Conservation (phyloP, 1,140 invertebrate species). For the Scaptodrosophila lebanonensis region DNA sequence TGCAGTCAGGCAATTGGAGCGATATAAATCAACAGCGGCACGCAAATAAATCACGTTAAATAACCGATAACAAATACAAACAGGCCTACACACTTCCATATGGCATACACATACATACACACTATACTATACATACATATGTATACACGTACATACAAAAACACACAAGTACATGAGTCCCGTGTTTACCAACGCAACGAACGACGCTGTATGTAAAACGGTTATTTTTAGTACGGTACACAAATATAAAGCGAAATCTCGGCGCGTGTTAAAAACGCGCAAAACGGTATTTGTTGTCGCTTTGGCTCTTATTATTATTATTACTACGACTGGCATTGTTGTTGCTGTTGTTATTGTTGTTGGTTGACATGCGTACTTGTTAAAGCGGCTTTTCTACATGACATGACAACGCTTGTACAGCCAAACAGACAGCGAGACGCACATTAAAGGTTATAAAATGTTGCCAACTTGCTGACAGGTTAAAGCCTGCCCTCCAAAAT, state of each 20-base stretch:
- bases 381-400: constrained; percentile 30
- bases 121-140: too few relatives aligned
- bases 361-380: constrained; percentile 39
- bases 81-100: constrained; percentile 26
- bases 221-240: constrained; percentile 66
- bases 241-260: constrained; percentile 17
- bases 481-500: constrained; percentile 34
- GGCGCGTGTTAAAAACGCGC: constrained; percentile 23
- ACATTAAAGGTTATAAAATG: constrained; percentile 7
- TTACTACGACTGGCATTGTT: too few relatives aligned
- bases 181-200: constrained; percentile 15
- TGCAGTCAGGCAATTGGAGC: constrained; percentile 27
- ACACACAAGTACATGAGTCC: constrained; percentile 3
- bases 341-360: constrained; percentile 16
- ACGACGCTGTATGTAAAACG: constrained; percentile 48
- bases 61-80: constrained; percentile 69
- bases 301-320: too few relatives aligned
- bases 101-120: too few relatives aligned
- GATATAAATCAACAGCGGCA: constrained; percentile 71
- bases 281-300: constrained; percentile 37
- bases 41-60: constrained; percentile 75
- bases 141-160: too few relatives aligned
- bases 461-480: constrained; percentile 35
- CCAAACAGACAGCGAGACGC: background rate
- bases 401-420: constrained; percentile 16